phyloP scores from a whole-genome alignment of 2,888 invertebrate species.

The Ormyrus rosae region DNA sequence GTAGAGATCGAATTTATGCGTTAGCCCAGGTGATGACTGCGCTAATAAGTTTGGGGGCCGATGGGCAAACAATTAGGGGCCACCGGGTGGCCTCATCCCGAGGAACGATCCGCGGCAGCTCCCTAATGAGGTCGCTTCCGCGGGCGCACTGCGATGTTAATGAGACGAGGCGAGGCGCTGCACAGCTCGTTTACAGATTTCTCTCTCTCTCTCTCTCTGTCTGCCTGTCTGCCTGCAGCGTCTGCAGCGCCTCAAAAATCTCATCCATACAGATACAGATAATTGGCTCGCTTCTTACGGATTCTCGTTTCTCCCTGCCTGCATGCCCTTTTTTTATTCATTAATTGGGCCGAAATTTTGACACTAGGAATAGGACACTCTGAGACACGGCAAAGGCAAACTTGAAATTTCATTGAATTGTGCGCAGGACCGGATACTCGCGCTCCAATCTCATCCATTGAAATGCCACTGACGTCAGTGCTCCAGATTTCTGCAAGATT shows the following conservation, averaged over 20 bases:
- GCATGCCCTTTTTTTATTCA: constrained; percentile 25
- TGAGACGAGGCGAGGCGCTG: constrained; percentile 53
- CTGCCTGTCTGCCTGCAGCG: not conserved
- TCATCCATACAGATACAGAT: constrained; percentile 2
- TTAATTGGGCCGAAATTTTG: too few species aligned
- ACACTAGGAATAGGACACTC: too few species aligned
- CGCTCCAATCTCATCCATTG: too few species aligned
- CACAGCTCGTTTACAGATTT: constrained; percentile 41
- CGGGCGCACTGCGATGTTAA: constrained; percentile 58
- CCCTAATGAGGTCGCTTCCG: constrained; percentile 63
- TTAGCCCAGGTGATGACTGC: constrained; percentile 54
- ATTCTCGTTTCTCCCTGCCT: constrained; percentile 15
- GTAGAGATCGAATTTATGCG: not conserved
- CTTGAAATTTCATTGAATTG: too few species aligned
- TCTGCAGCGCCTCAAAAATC: constrained; percentile 22
- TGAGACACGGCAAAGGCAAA: too few species aligned
- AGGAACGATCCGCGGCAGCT: constrained; percentile 27
- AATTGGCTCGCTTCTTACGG: constrained; percentile 50
- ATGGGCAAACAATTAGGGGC: constrained; percentile 61
- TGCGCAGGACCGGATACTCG: too few species aligned
- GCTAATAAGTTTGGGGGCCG: constrained; percentile 60
- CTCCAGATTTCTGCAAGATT: too few species aligned
- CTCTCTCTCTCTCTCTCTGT: not conserved
- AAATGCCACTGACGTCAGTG: too few species aligned
- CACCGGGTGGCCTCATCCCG: constrained; percentile 1